phyloP scores from a whole-genome alignment of 2,888 invertebrate species.

The Eubasilissa splendida region DNA sequence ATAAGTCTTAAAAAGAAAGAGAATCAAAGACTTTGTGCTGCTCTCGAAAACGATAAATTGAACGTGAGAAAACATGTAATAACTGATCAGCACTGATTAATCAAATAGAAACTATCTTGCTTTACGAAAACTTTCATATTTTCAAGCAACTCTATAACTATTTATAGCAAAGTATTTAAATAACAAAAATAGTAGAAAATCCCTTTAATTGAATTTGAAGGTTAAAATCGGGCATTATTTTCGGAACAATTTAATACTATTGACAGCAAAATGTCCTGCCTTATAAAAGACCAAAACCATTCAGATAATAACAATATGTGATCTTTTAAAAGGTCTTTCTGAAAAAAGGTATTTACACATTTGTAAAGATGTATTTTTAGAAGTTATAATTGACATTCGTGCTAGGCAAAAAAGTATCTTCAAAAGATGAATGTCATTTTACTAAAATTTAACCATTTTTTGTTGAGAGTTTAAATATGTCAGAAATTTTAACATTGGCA shows the following conservation, averaged over 20 bases:
- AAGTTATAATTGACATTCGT: not conserved
- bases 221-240: not conserved
- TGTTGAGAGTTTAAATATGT: not conserved
- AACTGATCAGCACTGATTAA: not conserved
- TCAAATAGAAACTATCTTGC: not conserved
- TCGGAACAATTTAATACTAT: not conserved
- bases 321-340: not conserved
- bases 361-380: not conserved
- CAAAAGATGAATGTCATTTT: not conserved
- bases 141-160: too few species aligned
- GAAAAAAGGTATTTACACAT: not conserved
- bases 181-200: not conserved
- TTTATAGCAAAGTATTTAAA: not conserved
- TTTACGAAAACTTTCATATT: not conserved
- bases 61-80: not conserved
- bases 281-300: not conserved
- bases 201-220: not conserved
- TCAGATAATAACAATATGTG: not conserved
- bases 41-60: not conserved
- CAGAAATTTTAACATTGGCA: conserved; percentile 1
- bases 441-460: not conserved
- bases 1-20: too few species aligned
- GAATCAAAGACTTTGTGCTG: too few species aligned
- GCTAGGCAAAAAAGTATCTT: conserved; percentile 9
- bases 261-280: not conserved